Evolutionary conservation across 1,140 invertebrate species (phyloP), one percentile per base, ranked within the genome.

Genomic region (Bathynomus jamesi): DNA sequence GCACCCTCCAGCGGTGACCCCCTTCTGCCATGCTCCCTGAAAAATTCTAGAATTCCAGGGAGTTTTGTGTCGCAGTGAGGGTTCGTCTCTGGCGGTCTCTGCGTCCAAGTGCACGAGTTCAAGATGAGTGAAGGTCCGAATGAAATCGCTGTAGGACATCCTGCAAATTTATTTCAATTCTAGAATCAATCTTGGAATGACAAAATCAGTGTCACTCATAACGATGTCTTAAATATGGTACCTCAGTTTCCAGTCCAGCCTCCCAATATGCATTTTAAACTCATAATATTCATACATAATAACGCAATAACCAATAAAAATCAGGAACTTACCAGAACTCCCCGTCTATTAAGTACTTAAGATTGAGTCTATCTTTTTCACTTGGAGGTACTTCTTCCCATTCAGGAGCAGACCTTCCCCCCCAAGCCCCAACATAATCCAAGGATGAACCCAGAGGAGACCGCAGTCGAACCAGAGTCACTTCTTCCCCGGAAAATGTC

Each of bases 1-100:
- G 82, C 94, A 96, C 25, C 94, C 94, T 28, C 94, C 94, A 3
- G 93, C 93, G 0, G 92, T 90, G 0, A 95, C 92, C 0, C 93
- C 93, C 77, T 87, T 86, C 78, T 90, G 89, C 93, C 93, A 96
- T 21, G 70, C 87, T 1, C 91, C 91, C 80, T 93, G 90, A 78
- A 90, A 92, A 78, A 92, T 85, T 76, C 89, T 87, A 86, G 93
- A 90, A 78, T 92, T 90, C 93, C 93, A 95, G 0, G 88, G 89
- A 61, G 85, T 86, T 77, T 92, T 91, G 71, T 88, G 88, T 66
- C 89, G 86, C 7, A 95, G 83, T 10, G 90, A 90, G 0, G 90
- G 87, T 81, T 96, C 94, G 73, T 93, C 91, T 76, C 89, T 84
- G 66, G 90, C 89, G 21, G 92, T 94, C 78, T 95, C 92, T 53